A percentile compares a stretch with the other conserved stretches of the same genome.
Conservation (phyloP, 2,888 invertebrate genomes). For the Pseudoips prasinana region DNA sequence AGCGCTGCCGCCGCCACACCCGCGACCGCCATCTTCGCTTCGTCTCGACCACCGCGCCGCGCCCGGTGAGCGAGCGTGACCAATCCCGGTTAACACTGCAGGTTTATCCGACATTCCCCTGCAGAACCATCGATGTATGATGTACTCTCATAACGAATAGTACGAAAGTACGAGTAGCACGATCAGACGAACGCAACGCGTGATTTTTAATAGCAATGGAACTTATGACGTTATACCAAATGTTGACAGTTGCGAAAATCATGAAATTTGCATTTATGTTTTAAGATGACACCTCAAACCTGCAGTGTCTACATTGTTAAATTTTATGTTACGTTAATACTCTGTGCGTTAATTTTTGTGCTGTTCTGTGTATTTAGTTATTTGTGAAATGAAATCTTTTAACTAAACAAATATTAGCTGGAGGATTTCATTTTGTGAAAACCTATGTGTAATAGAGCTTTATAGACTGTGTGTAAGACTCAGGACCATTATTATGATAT, state of each 20-base stretch:
- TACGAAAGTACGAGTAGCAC: no score
- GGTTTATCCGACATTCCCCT: conserved; percentile 70
- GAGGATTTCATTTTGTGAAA: conserved; percentile 53
- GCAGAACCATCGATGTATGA: conserved; percentile 20
- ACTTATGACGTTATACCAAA: conserved; percentile 1
- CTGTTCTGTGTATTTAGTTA: conserved; percentile 69
- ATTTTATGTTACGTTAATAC: conserved; percentile 58
- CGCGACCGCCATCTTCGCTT: conserved; percentile 74
- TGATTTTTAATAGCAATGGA: conserved; percentile 21
- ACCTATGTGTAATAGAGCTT: conserved; percentile 69
- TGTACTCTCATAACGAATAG: conserved; percentile 12
- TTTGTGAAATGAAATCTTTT: conserved; percentile 53
- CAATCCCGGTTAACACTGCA: conserved; percentile 62
- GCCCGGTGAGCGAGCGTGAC: conserved; percentile 81
- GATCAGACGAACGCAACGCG: conserved; percentile 31
- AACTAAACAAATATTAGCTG: conserved; percentile 26
- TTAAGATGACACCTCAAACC: conserved; percentile 52
- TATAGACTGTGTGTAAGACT: conserved; percentile 75
- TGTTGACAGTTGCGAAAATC: conserved; percentile 31
- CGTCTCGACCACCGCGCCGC: conserved; percentile 81
- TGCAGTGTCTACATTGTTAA: conserved; percentile 61
- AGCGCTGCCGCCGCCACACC: conserved; percentile 70
- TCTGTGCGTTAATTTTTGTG: conserved; percentile 71
- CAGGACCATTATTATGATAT: conserved; percentile 69
- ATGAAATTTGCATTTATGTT: conserved; percentile 60